These are phyloP conservation scores for Eilema caniola DNA, from an alignment of 2,888 invertebrate genomes.

Conservation along the genomic window DNA sequence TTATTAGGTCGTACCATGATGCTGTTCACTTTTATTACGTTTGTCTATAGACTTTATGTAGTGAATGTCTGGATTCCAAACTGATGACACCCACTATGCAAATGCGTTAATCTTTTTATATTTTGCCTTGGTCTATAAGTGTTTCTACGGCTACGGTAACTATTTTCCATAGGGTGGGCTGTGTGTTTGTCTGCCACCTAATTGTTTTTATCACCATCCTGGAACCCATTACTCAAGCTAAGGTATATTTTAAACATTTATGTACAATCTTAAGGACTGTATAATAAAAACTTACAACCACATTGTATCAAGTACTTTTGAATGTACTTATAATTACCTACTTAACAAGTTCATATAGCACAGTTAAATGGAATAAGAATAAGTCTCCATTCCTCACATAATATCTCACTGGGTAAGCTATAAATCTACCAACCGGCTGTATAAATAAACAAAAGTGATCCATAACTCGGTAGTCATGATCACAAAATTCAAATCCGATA, in stretches of 20 bases:
- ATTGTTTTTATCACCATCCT: too few species aligned
- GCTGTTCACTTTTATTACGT: not conserved
- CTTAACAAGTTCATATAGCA: not conserved
- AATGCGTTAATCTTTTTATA: too few species aligned
- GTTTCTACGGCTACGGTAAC: too few species aligned
- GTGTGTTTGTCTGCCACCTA: too few species aligned
- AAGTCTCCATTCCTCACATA: conserved; percentile 19
- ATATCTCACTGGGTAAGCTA: conserved; percentile 20
- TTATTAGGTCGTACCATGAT: not conserved
- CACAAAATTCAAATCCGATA: conserved; percentile 52
- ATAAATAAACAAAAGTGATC: conserved; percentile 38
- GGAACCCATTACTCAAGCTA: too few species aligned
- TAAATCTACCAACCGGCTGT: conserved; percentile 24
- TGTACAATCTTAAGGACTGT: too few species aligned
- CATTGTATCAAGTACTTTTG: not conserved
- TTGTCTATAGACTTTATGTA: not conserved
- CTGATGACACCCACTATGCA: too few species aligned
- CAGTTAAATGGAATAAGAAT: not conserved
- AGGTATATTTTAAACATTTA: too few species aligned
- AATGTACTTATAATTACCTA: not conserved
- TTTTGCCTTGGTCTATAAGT: too few species aligned
- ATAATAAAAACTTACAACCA: too few species aligned
- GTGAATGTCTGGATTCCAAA: too few species aligned
- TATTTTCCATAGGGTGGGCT: too few species aligned
- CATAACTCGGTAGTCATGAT: conserved; percentile 38